Evolutionary conservation across 1,140 invertebrate species (phyloP), one percentile per base, ranked within the genome.

Genomic region (Diachasma alloeum): DNA sequence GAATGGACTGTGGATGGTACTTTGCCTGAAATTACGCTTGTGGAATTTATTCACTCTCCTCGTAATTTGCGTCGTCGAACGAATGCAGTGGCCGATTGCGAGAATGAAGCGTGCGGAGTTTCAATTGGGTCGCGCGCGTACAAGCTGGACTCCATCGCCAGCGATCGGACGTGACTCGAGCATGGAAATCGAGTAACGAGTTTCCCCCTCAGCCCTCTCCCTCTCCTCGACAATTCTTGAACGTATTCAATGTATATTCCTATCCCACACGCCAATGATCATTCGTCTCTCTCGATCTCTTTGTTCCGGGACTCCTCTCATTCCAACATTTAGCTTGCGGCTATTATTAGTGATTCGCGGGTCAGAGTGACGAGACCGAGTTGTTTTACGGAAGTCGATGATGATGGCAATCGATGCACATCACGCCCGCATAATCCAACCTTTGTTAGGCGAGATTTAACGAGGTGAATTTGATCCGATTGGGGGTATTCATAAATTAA

Each of bases 151-250:
- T 75, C 44, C 63, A 76, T 72, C 69, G 69, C 42, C 69, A 24
- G 44, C 69, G 69, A 76, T 76, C 48, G 75, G 69, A 76, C 75
- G 75, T 76, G 75, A 76, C 75, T 76, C 39, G 56, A 67, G 69
- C 53, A 72, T 76, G 67, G 56, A 76, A 76, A 76, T 76, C 75
- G 69, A 72, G 69, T 76, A 76, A 76, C 69, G 69, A 76, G 53
- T 63, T 74, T 22, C 44, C 17, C 19, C 15, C 15, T 46, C 2
- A 66, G 11, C 44, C 17, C 19, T n/a, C 15, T 46, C 2, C 6
- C 17, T 36, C 68, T 42, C 24, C n/a, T 53, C 13, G 17, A 24
- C 68, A n/a, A 39, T 24, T 63, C 19, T 63, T 63, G 15, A 53
- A 53, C n/a, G 11, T 53, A 59, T 59, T 59, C 53, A n/a, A 17